A percentile compares a stretch with the other conserved stretches of the same genome.
phyloP scores from a whole-genome alignment of 2,113 vertebrate genomes.

The Limnothrissa miodon region DNA sequence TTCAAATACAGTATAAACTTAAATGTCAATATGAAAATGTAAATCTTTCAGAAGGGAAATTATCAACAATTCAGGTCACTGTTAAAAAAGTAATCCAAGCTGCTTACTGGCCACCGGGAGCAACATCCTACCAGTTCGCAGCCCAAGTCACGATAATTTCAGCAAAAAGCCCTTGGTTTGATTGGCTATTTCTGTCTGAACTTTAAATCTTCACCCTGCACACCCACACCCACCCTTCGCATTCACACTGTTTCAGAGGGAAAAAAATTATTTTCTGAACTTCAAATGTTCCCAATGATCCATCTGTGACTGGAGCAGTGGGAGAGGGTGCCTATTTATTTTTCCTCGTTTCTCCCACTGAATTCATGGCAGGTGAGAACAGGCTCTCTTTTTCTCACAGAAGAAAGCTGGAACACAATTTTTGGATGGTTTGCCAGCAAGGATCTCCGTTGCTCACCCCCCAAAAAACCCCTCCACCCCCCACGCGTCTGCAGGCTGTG shows the following conservation, averaged over 20 bases:
- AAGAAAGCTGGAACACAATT: background rate
- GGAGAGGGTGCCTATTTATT: conserved; percentile 2
- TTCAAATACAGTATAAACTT: background rate
- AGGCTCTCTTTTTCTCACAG: conserved; percentile 18
- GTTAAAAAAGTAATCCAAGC: background rate
- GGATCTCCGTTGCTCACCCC: background rate
- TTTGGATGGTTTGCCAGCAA: background rate
- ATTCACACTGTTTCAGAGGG: background rate
- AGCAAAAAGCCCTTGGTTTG: background rate
- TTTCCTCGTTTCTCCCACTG: conserved; percentile 2
- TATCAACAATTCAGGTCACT: too few species aligned
- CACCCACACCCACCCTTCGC: background rate
- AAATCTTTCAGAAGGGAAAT: background rate
- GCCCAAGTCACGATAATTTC: background rate
- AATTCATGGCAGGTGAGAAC: conserved; percentile 30
- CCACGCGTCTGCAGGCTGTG: background rate
- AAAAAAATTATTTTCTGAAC: conserved; percentile 17
- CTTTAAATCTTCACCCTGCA: background rate
- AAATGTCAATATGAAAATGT: background rate
- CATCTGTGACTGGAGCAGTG: conserved; percentile 21
- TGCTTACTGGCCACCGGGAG: background rate
- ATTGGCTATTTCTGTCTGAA: background rate
- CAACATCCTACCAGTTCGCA: background rate
- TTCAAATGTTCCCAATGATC: conserved; percentile 9
- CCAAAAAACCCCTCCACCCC: background rate